phyloP scores from a whole-genome alignment of 2,888 invertebrate species.

The Cybosia mesomella region DNA sequence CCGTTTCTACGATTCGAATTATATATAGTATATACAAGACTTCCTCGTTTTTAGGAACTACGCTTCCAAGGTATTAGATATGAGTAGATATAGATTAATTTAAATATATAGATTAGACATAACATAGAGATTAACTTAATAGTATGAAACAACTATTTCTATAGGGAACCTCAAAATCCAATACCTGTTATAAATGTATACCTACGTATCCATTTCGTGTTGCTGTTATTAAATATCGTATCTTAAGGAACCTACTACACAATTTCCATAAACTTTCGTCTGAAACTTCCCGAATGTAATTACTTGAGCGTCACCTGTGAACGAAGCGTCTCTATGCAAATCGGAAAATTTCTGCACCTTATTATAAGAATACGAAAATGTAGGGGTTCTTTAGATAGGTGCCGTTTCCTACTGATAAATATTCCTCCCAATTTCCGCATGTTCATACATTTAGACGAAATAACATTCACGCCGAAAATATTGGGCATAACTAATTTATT shows the following conservation, averaged over 20 bases:
- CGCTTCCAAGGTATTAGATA: too few species aligned
- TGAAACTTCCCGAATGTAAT: constrained; percentile 80
- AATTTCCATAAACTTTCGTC: constrained; percentile 77
- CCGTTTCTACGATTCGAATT: too few species aligned
- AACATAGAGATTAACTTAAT: not conserved
- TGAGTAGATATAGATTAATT: too few species aligned
- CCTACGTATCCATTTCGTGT: constrained; percentile 22
- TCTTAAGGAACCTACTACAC: constrained; percentile 60
- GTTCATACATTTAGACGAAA: constrained; percentile 72
- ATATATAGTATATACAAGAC: too few species aligned
- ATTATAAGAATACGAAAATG: constrained; percentile 77
- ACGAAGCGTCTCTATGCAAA: constrained; percentile 80
- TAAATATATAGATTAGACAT: not conserved
- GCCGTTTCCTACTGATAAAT: constrained; percentile 80
- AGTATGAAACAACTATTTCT: not conserved
- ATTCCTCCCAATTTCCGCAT: constrained; percentile 81
- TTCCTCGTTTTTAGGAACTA: too few species aligned
- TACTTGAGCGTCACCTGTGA: constrained; percentile 83
- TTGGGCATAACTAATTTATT: constrained; percentile 83
- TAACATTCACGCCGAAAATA: constrained; percentile 83
- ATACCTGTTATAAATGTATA: constrained; percentile 17
- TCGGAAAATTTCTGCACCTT: constrained; percentile 81
- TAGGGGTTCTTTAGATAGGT: constrained; percentile 68
- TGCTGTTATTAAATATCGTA: constrained; percentile 51
- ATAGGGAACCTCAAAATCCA: constrained; percentile 7